phyloP scores from a whole-genome alignment of 2,888 invertebrate species.

The Rotaria socialis region DNA sequence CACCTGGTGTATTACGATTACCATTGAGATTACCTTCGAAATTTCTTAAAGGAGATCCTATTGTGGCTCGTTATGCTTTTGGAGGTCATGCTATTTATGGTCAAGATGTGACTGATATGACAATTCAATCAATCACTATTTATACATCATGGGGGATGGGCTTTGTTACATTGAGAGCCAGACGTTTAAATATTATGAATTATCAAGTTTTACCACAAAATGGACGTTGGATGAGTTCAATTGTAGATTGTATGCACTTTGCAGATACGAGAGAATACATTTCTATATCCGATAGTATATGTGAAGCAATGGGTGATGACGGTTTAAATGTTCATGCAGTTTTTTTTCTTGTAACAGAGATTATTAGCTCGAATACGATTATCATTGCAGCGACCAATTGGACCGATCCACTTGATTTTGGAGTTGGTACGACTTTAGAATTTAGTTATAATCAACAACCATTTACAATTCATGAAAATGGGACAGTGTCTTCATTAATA shows the following conservation, averaged over 20 bases:
- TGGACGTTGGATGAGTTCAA: conserved; percentile 10
- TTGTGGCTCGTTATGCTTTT: background rate
- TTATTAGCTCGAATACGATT: background rate
- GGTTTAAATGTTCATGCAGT: background rate
- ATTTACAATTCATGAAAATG: background rate
- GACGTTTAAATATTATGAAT: background rate
- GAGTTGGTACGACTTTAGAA: background rate
- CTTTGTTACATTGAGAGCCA: background rate
- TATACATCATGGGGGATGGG: conserved; percentile 28
- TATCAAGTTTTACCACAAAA: background rate
- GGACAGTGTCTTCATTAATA: background rate
- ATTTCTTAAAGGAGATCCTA: background rate
- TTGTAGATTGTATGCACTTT: background rate
- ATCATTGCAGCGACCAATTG: background rate
- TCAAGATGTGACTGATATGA: background rate
- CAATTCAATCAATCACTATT: background rate
- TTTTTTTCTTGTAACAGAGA: background rate
- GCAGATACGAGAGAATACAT: background rate
- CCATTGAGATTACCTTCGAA: background rate
- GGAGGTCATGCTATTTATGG: background rate
- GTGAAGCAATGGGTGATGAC: background rate
- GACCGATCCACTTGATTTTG: background rate
- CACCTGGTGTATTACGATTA: background rate
- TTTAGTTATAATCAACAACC: background rate
- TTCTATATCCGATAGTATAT: background rate